Evolutionary conservation across 1,140 invertebrate species (phyloP).

Genomic region (Mizuhopecten yessoensis): DNA sequence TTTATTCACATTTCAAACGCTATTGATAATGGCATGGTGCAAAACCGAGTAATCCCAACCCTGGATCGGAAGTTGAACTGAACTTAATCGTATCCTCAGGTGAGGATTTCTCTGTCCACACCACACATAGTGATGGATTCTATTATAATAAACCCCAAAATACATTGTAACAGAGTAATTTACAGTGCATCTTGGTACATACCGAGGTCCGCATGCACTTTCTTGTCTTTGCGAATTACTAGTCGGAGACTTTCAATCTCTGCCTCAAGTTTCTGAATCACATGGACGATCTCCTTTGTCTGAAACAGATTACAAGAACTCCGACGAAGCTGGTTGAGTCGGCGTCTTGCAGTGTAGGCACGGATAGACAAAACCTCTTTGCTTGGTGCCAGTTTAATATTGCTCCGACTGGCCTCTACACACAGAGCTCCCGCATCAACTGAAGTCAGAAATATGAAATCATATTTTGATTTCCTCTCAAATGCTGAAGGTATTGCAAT

Average conservation of each 20-base stretch:
- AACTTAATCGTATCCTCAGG: too few relatives aligned
- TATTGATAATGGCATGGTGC: too few relatives aligned
- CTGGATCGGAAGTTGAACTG: too few relatives aligned
- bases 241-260: constrained; percentile 83
- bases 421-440: constrained; percentile 78
- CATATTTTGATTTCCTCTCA: neutral
- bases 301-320: constrained; percentile 83
- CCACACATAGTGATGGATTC: too few relatives aligned
- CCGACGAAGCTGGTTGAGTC: constrained; percentile 83
- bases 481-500: too few relatives aligned
- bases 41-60: too few relatives aligned
- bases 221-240: constrained; percentile 82
- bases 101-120: too few relatives aligned
- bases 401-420: constrained; percentile 66
- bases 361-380: constrained; percentile 84
- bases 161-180: too few relatives aligned
- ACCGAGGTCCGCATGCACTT: constrained; percentile 84
- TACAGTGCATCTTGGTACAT: constrained; percentile 34
- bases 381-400: constrained; percentile 80
- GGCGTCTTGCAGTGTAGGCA: constrained; percentile 81
- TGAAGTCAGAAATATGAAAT: constrained; percentile 59
- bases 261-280: constrained; percentile 82
- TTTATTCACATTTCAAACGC: too few relatives aligned
- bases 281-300: constrained; percentile 76
- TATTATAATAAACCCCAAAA: too few relatives aligned